Evolutionary conservation across 2,888 invertebrate species (phyloP).

Genomic region (Ichneumon xanthorius): DNA sequence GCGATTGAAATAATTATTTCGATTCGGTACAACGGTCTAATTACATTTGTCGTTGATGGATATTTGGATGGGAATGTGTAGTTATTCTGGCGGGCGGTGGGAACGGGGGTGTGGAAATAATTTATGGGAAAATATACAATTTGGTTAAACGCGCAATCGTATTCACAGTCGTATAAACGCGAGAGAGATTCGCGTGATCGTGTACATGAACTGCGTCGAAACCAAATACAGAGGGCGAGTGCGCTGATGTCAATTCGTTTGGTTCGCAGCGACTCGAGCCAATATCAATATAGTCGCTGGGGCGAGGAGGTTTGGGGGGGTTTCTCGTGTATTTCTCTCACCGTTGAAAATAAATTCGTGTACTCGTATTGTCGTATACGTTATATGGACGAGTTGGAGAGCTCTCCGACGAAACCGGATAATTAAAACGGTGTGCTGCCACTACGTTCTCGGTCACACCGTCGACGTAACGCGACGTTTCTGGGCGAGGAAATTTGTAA

Average conservation of each 20-base stretch:
- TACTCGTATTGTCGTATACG: neutral
- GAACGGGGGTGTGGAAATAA: neutral
- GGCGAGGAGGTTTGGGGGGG: no score
- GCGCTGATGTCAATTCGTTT: conserved; percentile 47
- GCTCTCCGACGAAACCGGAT: conserved; percentile 36
- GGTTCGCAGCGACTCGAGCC: conserved; percentile 9
- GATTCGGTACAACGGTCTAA: neutral
- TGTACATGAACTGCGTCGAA: neutral
- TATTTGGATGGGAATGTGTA: neutral
- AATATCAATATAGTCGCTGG: conserved; percentile 52
- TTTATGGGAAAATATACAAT: conserved; percentile 14
- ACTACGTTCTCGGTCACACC: conserved; percentile 1
- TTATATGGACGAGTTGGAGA: conserved; percentile 2
- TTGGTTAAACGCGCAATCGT: conserved; percentile 3
- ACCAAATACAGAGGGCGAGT: neutral
- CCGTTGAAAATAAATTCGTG: conserved; percentile 42
- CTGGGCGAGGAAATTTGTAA: conserved; percentile 35
- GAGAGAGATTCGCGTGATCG: conserved; percentile 14
- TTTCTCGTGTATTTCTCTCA: neutral
- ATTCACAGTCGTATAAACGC: conserved; percentile 27
- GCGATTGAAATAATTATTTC: conserved; percentile 1
- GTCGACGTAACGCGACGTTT: conserved; percentile 20
- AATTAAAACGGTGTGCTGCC: conserved; percentile 49
- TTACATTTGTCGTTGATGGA: conserved; percentile 9
- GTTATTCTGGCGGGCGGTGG: neutral